These are phyloP conservation scores for Eutrigla gurnardus DNA, from an alignment of 2,797 vertebrate species.

Conservation along the genomic window DNA sequence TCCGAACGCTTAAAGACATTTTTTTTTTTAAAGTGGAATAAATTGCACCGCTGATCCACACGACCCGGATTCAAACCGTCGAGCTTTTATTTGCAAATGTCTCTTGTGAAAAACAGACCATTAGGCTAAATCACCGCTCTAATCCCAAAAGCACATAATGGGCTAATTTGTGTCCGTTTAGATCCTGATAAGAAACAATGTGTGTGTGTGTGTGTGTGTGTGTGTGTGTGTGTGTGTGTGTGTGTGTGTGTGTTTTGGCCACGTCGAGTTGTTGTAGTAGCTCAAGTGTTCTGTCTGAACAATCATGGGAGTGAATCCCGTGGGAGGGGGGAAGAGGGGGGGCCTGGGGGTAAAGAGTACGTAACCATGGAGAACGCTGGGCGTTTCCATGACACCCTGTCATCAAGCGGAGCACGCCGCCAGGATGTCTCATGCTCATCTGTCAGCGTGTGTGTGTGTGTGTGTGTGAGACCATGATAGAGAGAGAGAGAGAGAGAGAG, in stretches of 20 bases:
- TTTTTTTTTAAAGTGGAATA: background rate
- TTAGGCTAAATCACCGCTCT: constrained; percentile 68
- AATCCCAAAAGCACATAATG: constrained; percentile 75
- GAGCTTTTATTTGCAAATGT: constrained; percentile 55
- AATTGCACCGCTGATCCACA: constrained; percentile 28
- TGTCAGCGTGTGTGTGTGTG: constrained; percentile 41
- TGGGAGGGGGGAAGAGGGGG: background rate
- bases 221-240: constrained; percentile 45
- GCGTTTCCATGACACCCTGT: constrained; percentile 83
- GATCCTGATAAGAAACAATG: constrained; percentile 67
- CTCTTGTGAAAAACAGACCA: constrained; percentile 51
- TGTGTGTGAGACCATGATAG: constrained; percentile 16
- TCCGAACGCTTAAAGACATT: background rate
- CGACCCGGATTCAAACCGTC: constrained; percentile 32
- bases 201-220: constrained; percentile 36
- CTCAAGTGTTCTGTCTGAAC: constrained; percentile 73
- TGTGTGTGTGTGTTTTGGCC: constrained; percentile 39
- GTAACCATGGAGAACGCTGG: constrained; percentile 80
- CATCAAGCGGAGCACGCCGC: constrained; percentile 63
- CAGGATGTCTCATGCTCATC: constrained; percentile 75
- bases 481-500: background rate
- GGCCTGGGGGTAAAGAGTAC: constrained; percentile 66
- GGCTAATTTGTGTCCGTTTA: constrained; percentile 77
- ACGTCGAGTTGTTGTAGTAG: constrained; percentile 55
- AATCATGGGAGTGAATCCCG: constrained; percentile 70